Conservation (phyloP, 2,888 invertebrate genomes). For the Falcaria lacertinaria region DNA sequence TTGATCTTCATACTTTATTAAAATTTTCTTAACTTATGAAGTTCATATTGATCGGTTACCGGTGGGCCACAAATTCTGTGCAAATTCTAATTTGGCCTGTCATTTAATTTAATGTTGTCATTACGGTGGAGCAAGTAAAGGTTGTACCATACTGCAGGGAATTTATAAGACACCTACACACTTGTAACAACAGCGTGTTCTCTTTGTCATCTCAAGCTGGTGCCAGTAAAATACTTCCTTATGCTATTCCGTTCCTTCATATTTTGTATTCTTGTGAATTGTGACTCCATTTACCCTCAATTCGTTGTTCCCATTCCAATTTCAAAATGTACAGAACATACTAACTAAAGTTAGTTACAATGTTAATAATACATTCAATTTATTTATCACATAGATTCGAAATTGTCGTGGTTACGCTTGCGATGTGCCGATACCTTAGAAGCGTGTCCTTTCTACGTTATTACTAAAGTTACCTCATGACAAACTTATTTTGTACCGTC, state of each 20-base stretch:
- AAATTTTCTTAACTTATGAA: conserved; percentile 44
- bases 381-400: too few relatives aligned
- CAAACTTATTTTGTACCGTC: conserved; percentile 19
- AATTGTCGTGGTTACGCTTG: too few relatives aligned
- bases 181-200: background rate
- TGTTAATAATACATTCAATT: too few relatives aligned
- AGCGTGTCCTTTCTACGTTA: conserved; percentile 15
- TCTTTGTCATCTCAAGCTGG: background rate
- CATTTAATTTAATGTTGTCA: conserved; percentile 54
- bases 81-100: conserved; percentile 54
- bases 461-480: conserved; percentile 24
- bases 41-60: conserved; percentile 46
- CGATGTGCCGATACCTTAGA: background rate
- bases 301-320: too few relatives aligned
- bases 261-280: too few relatives aligned
- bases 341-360: too few relatives aligned
- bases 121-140: conserved; percentile 32
- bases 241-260: too few relatives aligned
- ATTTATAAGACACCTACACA: background rate
- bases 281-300: too few relatives aligned
- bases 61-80: conserved; percentile 41
- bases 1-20: conserved; percentile 51
- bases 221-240: too few relatives aligned
- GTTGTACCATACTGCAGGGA: background rate
- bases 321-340: too few relatives aligned